Evolutionary conservation across 2,797 vertebrate species (phyloP), one percentile per base, ranked within the genome.

Genomic region (Anolis apletophallus): DNA sequence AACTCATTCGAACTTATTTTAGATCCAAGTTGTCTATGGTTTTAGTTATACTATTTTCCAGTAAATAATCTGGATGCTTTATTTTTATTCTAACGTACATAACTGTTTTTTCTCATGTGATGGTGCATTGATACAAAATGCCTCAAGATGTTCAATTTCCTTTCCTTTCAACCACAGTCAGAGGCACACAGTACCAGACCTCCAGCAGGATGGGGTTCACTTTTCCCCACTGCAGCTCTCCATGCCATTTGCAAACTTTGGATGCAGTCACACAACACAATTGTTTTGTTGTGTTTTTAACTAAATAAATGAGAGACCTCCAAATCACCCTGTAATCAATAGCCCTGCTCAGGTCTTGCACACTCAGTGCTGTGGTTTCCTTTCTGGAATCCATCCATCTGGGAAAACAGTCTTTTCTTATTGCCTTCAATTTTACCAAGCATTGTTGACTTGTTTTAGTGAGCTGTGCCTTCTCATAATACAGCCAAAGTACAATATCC

Each of bases 91-190:
- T 90, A 21, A 29, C 36, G 54, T 2, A 21, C 21, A 32, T 54
- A 64, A 68, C 52, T 81, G 46, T 34, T 52, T 32, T 52, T 46
- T 36, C 32, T 55, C 52, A 76, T 89, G 87, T 7, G 19, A 78
- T 21, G 32, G 32, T 55, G n/a, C 8, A 9, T 29, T 76, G 9
- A 34, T 81, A 3, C 9, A 86, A 61, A 92, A 3, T 40, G 78
- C 68, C 29, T 74, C 90, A 50, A 76, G 57, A 23, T 55, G 34
- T 68, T 68, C 76, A 11, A 0, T 88, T 90, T 86, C 55, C 16
- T 69, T 1, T 84, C 80, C 8, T 21, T 84, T 3, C 55, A 10
- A 4, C 13, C 32, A 34, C 12, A 34, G 32, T n/a, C n/a, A 69
- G 12, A 32, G 29, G 12, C 14, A 34, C 16, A 14, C 11, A 32